phyloP scores from a whole-genome alignment of 1,140 invertebrate genomes.

The Drosophila carrolli region DNA sequence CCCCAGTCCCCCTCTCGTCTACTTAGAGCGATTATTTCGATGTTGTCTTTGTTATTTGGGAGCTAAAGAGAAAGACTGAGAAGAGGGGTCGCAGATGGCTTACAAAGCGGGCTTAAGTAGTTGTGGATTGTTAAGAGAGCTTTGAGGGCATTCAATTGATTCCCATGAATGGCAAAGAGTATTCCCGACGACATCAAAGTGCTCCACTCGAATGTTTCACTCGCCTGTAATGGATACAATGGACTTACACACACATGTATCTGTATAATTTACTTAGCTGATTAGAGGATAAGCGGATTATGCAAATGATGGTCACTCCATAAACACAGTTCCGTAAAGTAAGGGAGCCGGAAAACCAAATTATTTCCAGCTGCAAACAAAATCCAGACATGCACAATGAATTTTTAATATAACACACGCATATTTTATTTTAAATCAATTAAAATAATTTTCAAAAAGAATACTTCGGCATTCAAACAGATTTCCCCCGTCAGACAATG shows the following conservation, averaged over 20 bases:
- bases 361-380: conserved; percentile 21
- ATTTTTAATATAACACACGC: conserved; percentile 65
- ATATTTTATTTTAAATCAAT: conserved; percentile 71
- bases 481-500: conserved; percentile 8
- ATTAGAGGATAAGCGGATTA: conserved; percentile 71
- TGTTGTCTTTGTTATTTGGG: conserved; percentile 62
- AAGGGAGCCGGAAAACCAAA: conserved; percentile 15
- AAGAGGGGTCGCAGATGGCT: conserved; percentile 3
- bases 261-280: conserved; percentile 60
- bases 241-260: background rate
- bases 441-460: conserved; percentile 46
- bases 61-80: conserved; percentile 8
- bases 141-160: conserved; percentile 63
- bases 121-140: conserved; percentile 57
- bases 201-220: conserved; percentile 18
- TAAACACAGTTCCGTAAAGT: conserved; percentile 25
- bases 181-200: conserved; percentile 50
- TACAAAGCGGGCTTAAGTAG: conserved; percentile 68
- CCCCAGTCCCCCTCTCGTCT: conserved; percentile 3
- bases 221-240: conserved; percentile 25
- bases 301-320: conserved; percentile 53
- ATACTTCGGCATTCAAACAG: conserved; percentile 21
- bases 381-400: conserved; percentile 36
- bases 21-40: conserved; percentile 66
- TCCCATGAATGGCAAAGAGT: conserved; percentile 52